These are phyloP conservation scores for Apodemus agrarius DNA, from an alignment of 2,797 vertebrate species.

Conservation along the genomic window DNA sequence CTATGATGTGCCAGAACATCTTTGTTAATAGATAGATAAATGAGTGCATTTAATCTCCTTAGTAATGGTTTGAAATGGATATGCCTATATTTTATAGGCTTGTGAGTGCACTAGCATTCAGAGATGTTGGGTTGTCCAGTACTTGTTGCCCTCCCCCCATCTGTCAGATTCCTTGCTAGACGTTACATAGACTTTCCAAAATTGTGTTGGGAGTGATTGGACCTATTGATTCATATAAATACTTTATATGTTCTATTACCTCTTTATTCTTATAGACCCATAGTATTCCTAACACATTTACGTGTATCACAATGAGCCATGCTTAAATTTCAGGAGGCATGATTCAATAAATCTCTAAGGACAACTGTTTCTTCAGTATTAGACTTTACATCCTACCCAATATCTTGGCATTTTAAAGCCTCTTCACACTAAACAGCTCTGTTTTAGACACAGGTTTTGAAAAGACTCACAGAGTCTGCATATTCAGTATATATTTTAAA, in stretches of 20 bases:
- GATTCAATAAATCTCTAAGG: background rate
- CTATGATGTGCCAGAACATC: background rate
- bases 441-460: slow-evolving; percentile 60
- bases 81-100: slow-evolving; percentile 31
- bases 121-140: background rate
- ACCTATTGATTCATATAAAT: background rate
- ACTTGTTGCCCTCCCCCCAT: background rate
- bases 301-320: background rate
- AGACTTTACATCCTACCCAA: slow-evolving; percentile 59
- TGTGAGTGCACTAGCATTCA: background rate
- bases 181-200: background rate
- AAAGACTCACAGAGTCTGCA: slow-evolving; percentile 45
- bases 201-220: background rate
- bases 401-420: slow-evolving; percentile 59
- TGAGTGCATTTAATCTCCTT: background rate
- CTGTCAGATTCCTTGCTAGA: background rate
- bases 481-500: slow-evolving; percentile 60
- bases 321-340: background rate
- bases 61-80: background rate
- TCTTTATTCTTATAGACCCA: background rate
- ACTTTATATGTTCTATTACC: background rate
- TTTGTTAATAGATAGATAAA: background rate
- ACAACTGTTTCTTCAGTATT: background rate
- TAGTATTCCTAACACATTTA: background rate
- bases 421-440: slow-evolving; percentile 65